Percentiles rank a stretch among this genome's conserved stretches.
These are phyloP conservation scores for Micrastur ruficollis DNA, from an alignment of 2,797 vertebrate species.

Conservation along the genomic window DNA sequence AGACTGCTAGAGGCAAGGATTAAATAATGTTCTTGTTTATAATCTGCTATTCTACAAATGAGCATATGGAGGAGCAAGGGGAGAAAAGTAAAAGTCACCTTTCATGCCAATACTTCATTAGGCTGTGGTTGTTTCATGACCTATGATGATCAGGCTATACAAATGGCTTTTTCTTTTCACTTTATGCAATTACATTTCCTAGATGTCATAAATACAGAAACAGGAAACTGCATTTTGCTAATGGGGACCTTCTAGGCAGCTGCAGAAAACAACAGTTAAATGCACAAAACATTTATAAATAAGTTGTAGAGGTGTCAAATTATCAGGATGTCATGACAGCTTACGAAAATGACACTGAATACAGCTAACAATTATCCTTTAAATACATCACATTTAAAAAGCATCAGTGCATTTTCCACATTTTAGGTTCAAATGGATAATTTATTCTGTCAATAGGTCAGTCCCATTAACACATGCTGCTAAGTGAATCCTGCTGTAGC, in stretches of 20 bases:
- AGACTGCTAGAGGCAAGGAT: conserved; percentile 22
- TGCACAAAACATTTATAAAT: not conserved
- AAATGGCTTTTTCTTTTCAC: not conserved
- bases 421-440: not conserved
- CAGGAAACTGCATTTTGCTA: not conserved
- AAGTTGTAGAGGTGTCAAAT: not conserved
- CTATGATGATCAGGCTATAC: not conserved
- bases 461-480: conserved; percentile 1
- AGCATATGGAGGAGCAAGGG: conserved; percentile 1
- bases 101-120: not conserved
- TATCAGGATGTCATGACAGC: not conserved
- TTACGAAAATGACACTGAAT: not conserved
- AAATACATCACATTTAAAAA: not conserved
- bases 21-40: conserved; percentile 4
- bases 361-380: not conserved
- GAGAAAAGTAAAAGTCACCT: not conserved
- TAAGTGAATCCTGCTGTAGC: not conserved
- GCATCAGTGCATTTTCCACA: not conserved
- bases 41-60: not conserved
- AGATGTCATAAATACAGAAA: conserved; percentile 19
- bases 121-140: not conserved
- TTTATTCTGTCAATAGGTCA: conserved; percentile 44
- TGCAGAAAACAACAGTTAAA: not conserved
- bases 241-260: not conserved
- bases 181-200: conserved; percentile 15